Evolutionary conservation across 2,113 vertebrate species (phyloP).

Genomic region (Grantiella picta): DNA sequence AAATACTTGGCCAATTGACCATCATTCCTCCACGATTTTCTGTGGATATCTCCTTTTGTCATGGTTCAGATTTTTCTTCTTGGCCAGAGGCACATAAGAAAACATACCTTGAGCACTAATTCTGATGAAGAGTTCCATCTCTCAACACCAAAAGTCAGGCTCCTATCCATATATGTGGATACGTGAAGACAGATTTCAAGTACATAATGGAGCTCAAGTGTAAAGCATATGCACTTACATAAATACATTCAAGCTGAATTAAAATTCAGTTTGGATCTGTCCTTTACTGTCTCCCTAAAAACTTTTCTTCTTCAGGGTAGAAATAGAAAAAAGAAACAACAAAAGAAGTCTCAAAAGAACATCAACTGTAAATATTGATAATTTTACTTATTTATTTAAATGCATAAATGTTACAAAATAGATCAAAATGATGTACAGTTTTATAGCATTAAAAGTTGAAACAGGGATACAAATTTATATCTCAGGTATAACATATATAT

Average conservation of each 20-base stretch:
- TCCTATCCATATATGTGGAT: background rate
- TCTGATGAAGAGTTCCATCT: background rate
- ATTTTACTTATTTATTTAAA: constrained; percentile 62
- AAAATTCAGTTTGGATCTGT: background rate
- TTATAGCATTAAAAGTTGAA: constrained; percentile 10
- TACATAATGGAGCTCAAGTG: background rate
- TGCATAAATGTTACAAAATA: constrained; percentile 40
- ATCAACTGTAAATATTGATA: background rate
- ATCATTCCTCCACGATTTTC: background rate
- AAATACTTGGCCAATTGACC: background rate
- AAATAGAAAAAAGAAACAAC: background rate
- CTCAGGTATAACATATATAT: constrained; percentile 6
- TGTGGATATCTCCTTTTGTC: background rate
- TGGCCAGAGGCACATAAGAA: background rate
- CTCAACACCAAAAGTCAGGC: background rate
- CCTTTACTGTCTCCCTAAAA: background rate
- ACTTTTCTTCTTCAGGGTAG: background rate
- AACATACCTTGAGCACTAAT: background rate
- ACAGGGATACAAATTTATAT: constrained; percentile 24
- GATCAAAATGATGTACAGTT: constrained; percentile 28
- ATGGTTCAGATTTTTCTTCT: background rate
- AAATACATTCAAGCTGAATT: background rate
- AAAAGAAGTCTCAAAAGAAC: background rate
- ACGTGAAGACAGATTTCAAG: background rate
- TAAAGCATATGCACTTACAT: background rate